phyloP scores from a whole-genome alignment of 1,140 invertebrate species.

The Listronotus bonariensis region DNA sequence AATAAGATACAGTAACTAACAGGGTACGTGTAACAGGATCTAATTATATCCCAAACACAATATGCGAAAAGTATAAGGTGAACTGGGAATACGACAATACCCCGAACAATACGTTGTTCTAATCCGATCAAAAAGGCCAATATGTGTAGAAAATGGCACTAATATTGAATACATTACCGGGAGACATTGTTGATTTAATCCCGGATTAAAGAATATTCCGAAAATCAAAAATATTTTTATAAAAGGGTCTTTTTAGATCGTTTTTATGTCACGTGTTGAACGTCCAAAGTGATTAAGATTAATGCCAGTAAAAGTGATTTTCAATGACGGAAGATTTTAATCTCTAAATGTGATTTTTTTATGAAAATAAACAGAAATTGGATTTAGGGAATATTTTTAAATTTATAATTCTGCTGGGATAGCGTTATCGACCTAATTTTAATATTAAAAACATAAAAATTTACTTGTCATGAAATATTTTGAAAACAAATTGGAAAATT shows the following conservation, averaged over 20 bases:
- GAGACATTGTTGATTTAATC: conserved; percentile 17
- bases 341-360: too few relatives aligned
- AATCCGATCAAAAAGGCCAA: conserved; percentile 32
- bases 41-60: conserved; percentile 13
- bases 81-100: conserved; percentile 9
- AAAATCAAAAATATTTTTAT: conserved; percentile 12
- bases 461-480: too few relatives aligned
- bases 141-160: conserved; percentile 26
- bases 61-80: conserved; percentile 14
- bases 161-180: conserved; percentile 29
- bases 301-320: conserved; percentile 3
- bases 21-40: conserved; percentile 12
- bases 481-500: too few relatives aligned
- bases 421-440: too few relatives aligned
- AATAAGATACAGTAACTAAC: conserved; percentile 18
- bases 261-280: conserved; percentile 27
- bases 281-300: conserved; percentile 22
- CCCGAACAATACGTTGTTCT: conserved; percentile 2
- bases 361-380: too few relatives aligned
- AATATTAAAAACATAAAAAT: too few relatives aligned
- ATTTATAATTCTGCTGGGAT: too few relatives aligned
- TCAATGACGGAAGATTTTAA: too few relatives aligned
- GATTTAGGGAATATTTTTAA: neutral
- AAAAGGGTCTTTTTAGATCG: conserved; percentile 7
- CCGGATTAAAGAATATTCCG: conserved; percentile 17